Percentiles rank a stretch among this genome's conserved stretches.
phyloP scores from a whole-genome alignment of 2,888 invertebrate genomes.

The Piscicola geometra region DNA sequence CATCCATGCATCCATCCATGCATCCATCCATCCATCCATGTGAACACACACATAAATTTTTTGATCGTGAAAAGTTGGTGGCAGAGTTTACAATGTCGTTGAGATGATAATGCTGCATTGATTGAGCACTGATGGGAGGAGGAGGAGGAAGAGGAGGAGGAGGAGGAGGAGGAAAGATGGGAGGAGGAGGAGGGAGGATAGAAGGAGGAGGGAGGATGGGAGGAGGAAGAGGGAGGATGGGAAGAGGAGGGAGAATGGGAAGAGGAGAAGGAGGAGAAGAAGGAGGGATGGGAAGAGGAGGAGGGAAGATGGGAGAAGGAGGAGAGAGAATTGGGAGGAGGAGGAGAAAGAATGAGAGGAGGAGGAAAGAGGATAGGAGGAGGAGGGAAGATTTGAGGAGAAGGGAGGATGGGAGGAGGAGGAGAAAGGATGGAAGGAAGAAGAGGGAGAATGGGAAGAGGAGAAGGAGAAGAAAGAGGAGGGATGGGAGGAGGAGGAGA shows the following conservation, averaged over 20 bases:
- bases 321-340: slow-evolving; percentile 36
- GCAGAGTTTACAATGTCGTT: too few species aligned
- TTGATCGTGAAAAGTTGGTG: too few species aligned
- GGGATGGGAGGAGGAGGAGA: too few species aligned
- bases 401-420: slow-evolving; percentile 47
- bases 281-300: slow-evolving; percentile 48
- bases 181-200: slow-evolving; percentile 18
- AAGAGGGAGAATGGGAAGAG: slow-evolving; percentile 39
- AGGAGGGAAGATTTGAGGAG: slow-evolving; percentile 37
- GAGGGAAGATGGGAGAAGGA: slow-evolving; percentile 14
- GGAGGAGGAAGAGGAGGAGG: slow-evolving; percentile 17
- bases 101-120: too few species aligned
- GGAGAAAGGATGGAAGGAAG: slow-evolving; percentile 49
- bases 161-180: slow-evolving; percentile 12
- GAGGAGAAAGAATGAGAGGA: slow-evolving; percentile 39
- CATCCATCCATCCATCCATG: too few species aligned
- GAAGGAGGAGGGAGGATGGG: slow-evolving; percentile 35
- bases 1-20: too few species aligned
- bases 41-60: too few species aligned
- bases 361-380: slow-evolving; percentile 35
- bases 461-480: slow-evolving; percentile 38
- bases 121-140: slow-evolving; percentile 8
- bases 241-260: slow-evolving; percentile 38
- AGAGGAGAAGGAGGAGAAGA: slow-evolving; percentile 48
- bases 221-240: slow-evolving; percentile 27